Evolutionary conservation across 1,140 invertebrate species (phyloP), one percentile per base, ranked within the genome.

Genomic region (Formica exsecta): DNA sequence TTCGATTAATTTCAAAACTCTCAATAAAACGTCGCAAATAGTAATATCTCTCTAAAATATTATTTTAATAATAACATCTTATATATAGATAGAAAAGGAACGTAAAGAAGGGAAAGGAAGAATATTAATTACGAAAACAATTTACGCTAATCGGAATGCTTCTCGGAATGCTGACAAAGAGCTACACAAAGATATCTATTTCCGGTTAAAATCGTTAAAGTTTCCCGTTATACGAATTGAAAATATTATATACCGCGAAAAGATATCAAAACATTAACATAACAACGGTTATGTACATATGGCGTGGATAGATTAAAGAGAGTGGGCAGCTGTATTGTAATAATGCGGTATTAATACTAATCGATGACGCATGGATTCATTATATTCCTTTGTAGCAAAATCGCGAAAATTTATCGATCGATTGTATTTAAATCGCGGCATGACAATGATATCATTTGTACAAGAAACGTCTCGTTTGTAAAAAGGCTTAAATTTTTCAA

Each of bases 391-490:
- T 59, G 25, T 13, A 22, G 6, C 13, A 36, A 25, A 73, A 61
- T 73, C 48, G 65, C 9, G 22, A 57, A 38, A 22, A 9, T 38
- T 51, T 79, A 59, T 70, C 65, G 38, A 25, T 70, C 79, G 38
- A 81, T 81, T 59, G 51, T 59, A 81, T 81, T 81, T 81, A 81
- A 81, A 73, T 81, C 11, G 25, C 36, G 8, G 8, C 65, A 25
- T 25, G 25, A 51, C 38, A 7, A 41, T 22, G 38, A 73, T 44
- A 57, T 22, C 44, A 32, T 54, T 66, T 51, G 5, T 36, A 25
- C 19, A 22, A 65, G 25, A 48, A 44, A 64, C 11, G 19, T n/a
- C 8, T 54, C 36, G 16, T 59, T 44, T 32, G 16, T 29, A n/a
- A 3, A 77, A 19, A 48, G 22, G 11, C n/a, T 79, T 44, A 66